Base-by-base conservation (phyloP, 2,888 invertebrate species). In the Rhopalosiphum nymphaeae region DNA sequence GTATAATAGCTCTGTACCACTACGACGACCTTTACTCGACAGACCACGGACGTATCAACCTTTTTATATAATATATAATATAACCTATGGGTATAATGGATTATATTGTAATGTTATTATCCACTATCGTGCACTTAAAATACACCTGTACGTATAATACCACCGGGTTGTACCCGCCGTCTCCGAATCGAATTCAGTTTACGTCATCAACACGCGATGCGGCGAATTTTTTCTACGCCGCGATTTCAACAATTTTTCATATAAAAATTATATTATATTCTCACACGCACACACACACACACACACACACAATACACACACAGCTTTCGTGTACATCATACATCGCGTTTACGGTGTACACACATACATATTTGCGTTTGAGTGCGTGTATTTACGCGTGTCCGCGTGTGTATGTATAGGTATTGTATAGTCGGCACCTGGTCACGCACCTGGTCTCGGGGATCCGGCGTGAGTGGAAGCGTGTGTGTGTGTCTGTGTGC, bases 401-500 rank as follows among this genome's bases (percentile, higher is more conserved):
- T n/a, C 26, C 36, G 57, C 86, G 36, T 44, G n/a, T 53, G 78
- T 49, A 11, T 86, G 49, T 86, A 42, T 86, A 91, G 49, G 86
- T 91, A 91, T 91, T 94, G 91, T 94, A 94, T 86, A 46, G 94
- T 86, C 89, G 94, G 94, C 94, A 94, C 90, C 94, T 93, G 93
- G 93, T 89, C 93, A 93, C 93, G 93, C 93, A 93, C 93, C 93
- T 94, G 94, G 94, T 94, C 90, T 90, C 92, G 91, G 91, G 92
- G 90, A 61, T 85, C 57, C 93, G 84, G 57, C 36, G 85, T 57
- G 91, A 44, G 92, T 87, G 4, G 42, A 25, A 36, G 61, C 49
- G 16, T 44, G 92, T 21, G 49, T 42, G 61, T 36, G 89, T 36
- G 84, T 21, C n/a, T 26, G 90, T 44, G 44, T 29, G 67, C 53